These are phyloP conservation scores for Dromaius novaehollandiae DNA, from an alignment of 2,113 vertebrate genomes.

Conservation along the genomic window DNA sequence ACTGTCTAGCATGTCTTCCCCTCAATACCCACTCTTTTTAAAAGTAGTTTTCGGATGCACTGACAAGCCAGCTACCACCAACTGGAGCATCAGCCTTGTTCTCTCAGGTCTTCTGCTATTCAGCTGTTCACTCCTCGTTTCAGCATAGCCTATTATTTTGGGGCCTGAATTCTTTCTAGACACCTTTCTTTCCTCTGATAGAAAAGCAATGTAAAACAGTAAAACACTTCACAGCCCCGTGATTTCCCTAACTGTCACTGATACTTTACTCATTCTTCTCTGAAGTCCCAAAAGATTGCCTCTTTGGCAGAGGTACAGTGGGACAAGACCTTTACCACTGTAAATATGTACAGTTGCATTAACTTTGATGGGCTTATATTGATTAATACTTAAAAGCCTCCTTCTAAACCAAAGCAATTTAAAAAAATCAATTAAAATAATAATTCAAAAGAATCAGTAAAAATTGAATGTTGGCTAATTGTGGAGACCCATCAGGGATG, in stretches of 20 bases:
- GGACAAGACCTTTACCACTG: not conserved
- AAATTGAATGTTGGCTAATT: not conserved
- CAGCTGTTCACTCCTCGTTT: not conserved
- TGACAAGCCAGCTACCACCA: not conserved
- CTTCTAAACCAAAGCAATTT: not conserved
- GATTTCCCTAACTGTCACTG: not conserved
- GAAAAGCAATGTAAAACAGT: not conserved
- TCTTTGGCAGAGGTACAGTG: not conserved
- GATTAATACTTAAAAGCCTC: not conserved
- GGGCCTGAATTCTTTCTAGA: not conserved
- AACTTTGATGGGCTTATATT: not conserved
- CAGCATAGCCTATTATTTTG: not conserved
- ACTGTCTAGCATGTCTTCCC: not conserved
- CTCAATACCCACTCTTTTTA: not conserved
- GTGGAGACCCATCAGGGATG: not conserved
- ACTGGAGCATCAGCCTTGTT: not conserved
- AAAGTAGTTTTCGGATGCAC: not conserved
- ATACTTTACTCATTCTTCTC: not conserved
- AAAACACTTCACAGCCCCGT: not conserved
- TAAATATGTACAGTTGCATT: not conserved
- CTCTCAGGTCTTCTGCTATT: not conserved
- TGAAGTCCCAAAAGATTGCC: not conserved
- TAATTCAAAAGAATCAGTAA: not conserved
- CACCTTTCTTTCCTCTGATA: not conserved
- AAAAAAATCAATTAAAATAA: not conserved